These are phyloP conservation scores for Drosophila orosa DNA, from an alignment of 1,140 invertebrate species.

Conservation along the genomic window DNA sequence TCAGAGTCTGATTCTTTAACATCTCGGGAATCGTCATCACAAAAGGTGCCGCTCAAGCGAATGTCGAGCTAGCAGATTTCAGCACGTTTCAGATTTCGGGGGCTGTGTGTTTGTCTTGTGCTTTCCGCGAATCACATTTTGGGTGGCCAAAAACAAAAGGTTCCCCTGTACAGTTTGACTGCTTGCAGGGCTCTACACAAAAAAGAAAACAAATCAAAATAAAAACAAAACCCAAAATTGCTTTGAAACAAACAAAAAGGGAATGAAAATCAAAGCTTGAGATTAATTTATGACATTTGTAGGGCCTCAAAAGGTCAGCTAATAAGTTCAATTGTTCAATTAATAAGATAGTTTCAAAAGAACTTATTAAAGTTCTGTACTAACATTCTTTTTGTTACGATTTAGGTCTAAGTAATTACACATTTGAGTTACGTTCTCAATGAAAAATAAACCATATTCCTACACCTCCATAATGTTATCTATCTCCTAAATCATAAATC, in stretches of 20 bases:
- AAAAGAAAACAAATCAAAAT: constrained; percentile 8
- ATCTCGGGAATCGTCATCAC: constrained; percentile 30
- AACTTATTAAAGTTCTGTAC: background rate
- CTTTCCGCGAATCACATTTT: constrained; percentile 70
- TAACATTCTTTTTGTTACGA: background rate
- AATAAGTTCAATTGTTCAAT: background rate
- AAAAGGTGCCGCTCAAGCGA: constrained; percentile 57
- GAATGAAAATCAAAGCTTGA: background rate
- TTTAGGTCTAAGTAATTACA: background rate
- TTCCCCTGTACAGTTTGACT: constrained; percentile 6
- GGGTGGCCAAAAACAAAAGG: constrained; percentile 60
- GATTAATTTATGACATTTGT: background rate
- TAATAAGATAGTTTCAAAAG: background rate
- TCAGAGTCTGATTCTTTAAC: constrained; percentile 19
- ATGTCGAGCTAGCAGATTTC: constrained; percentile 67
- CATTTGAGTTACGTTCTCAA: background rate
- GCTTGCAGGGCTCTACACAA: background rate
- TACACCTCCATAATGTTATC: background rate
- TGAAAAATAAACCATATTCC: background rate
- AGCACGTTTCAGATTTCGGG: constrained; percentile 73
- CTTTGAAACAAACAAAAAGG: background rate
- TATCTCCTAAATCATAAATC: constrained; percentile 1
- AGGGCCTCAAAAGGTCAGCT: background rate
- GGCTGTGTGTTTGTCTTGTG: constrained; percentile 72
- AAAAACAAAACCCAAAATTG: constrained; percentile 7